phyloP scores from a whole-genome alignment of 2,888 invertebrate genomes.

The Zootermopsis nevadensis region DNA sequence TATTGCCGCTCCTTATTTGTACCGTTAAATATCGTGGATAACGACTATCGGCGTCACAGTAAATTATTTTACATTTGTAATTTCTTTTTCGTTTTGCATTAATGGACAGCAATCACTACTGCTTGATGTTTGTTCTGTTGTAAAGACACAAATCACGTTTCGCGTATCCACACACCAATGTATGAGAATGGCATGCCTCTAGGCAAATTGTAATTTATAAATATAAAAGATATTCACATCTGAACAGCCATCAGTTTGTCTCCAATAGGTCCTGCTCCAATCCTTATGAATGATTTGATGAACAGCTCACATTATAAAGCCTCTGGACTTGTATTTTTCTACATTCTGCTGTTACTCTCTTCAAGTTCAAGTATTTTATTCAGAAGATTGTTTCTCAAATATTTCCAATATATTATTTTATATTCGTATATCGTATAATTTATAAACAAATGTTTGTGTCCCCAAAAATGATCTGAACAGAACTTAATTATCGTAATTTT shows the following conservation, averaged over 20 bases:
- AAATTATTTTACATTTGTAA: neutral
- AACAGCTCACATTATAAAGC: too few species aligned
- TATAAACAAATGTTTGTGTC: too few species aligned
- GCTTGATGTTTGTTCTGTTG: neutral
- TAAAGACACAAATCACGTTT: neutral
- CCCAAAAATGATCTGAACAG: too few species aligned
- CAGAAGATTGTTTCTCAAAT: too few species aligned
- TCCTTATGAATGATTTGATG: too few species aligned
- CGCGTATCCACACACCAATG: neutral
- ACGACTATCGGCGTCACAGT: neutral
- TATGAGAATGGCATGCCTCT: neutral
- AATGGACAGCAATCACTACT: neutral
- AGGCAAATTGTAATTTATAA: neutral
- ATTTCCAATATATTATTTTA: too few species aligned
- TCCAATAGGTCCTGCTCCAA: too few species aligned
- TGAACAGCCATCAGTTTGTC: neutral
- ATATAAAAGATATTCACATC: neutral
- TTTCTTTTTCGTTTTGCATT: neutral
- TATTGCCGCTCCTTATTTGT: slow-evolving; percentile 47
- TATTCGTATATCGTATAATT: too few species aligned
- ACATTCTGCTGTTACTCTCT: too few species aligned
- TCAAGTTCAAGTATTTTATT: too few species aligned
- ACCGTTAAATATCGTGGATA: neutral
- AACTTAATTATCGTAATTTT: too few species aligned
- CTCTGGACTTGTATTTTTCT: too few species aligned